Percentiles rank a stretch among this genome's conserved stretches.
Conservation (phyloP, 2,888 invertebrate genomes). For the Protophormia terraenovae region DNA sequence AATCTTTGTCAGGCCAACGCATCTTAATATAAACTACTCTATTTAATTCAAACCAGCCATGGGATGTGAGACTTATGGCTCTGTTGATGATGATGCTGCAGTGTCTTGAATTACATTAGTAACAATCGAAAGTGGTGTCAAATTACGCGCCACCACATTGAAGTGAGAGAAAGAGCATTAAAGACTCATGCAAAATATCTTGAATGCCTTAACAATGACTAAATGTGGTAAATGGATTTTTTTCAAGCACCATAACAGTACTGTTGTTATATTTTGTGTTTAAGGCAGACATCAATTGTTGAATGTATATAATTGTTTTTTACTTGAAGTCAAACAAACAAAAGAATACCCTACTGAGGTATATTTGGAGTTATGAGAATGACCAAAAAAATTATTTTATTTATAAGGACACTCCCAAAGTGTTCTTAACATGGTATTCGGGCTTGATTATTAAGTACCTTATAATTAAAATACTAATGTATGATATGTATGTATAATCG, state of each 20-base stretch:
- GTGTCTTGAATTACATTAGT: conserved; percentile 39
- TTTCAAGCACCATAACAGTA: conserved; percentile 31
- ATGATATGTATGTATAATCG: too few relatives aligned
- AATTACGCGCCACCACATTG: conserved; percentile 57
- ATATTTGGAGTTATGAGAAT: too few relatives aligned
- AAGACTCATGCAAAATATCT: conserved; percentile 34
- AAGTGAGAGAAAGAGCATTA: conserved; percentile 11
- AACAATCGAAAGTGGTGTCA: conserved; percentile 70
- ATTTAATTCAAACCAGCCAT: not conserved
- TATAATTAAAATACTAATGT: too few relatives aligned
- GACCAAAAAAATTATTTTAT: too few relatives aligned
- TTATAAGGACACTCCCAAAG: too few relatives aligned
- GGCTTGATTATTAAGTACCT: too few relatives aligned
- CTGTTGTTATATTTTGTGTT: conserved; percentile 7
- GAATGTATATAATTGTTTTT: not conserved
- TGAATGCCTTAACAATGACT: conserved; percentile 53
- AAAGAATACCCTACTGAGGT: not conserved
- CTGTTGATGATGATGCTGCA: not conserved
- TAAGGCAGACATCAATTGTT: not conserved
- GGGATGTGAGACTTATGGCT: not conserved
- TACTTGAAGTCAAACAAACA: not conserved
- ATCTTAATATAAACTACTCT: not conserved
- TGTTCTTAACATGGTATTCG: too few relatives aligned
- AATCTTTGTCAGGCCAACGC: conserved; percentile 35
- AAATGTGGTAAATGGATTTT: conserved; percentile 53